Evolutionary conservation across 2,888 invertebrate species (phyloP), one percentile per base, ranked within the genome.

Genomic region (Plagodis pulveraria): DNA sequence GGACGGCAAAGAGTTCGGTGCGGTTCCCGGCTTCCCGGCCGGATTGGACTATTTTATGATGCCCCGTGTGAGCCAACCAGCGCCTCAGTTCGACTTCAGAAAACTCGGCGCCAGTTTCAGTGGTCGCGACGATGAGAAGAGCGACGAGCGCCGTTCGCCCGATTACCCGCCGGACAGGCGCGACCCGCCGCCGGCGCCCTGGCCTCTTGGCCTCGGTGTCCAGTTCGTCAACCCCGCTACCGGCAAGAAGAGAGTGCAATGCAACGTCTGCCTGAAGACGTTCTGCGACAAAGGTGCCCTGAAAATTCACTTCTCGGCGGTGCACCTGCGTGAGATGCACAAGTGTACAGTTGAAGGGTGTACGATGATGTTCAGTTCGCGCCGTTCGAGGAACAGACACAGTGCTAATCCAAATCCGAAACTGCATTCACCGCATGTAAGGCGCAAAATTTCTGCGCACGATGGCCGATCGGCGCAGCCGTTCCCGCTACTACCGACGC

Each of bases 251-350:
- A 95, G 99, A 74, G 99, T 99, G 63, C 97, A 98, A 93, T 99
- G 99, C 92, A 98, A 98, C 83, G 98, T 98, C 63, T 99, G 99
- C 88, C 94, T 98, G 69, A 99, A 99, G 89, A 99, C 99, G 60
- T 99, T 99, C 91, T 99, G 99, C 94, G 99, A 99, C 92, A 99
- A 99, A 91, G 99, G 99, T 66, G 99, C 99, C 45, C 93, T 99
- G 55, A 99, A 99, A 93, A 99, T 99, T 55, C 99, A 99, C 86
- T 99, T 99, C 87, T 98, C 98, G 61, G 99, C 99, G 22, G 99
- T 99, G 64, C 99, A 99, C 85, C 91, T 99, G 74, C 96, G 98
- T 53, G 99, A 99, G 93, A 99, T 99, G 99, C 99, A 99, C 93
- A 98, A 98, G 92, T 99, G 99, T 90, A 98, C 99, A 11, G 98